Percentiles rank a stretch among this genome's conserved stretches.
Evolutionary conservation across 2,797 vertebrate genomes (phyloP).

Genomic region (Onychomys torridus): DNA sequence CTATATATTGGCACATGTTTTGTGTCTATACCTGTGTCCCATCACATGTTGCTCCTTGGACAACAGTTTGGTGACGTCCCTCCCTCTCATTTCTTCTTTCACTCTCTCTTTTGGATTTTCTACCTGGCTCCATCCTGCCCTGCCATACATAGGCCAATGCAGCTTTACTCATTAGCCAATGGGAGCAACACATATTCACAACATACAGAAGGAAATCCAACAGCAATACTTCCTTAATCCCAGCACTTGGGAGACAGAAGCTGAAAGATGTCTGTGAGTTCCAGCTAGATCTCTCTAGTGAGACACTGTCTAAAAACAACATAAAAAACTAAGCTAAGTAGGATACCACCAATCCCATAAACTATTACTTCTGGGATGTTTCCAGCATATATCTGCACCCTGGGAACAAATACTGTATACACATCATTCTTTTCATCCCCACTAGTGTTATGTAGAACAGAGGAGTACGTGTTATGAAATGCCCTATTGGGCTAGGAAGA

Average conservation of each 20-base stretch:
- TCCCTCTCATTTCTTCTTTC: too few species aligned
- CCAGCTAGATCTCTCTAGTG: background rate
- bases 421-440: background rate
- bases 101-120: too few species aligned
- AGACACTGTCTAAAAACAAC: background rate
- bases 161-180: too few species aligned
- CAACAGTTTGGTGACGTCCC: too few species aligned
- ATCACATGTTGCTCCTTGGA: too few species aligned
- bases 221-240: background rate
- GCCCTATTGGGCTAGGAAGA: background rate
- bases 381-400: background rate
- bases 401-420: background rate
- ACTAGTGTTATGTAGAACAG: background rate
- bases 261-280: background rate
- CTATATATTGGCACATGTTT: too few species aligned
- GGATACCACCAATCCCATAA: too few species aligned
- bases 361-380: background rate
- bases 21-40: too few species aligned
- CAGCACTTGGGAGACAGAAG: background rate
- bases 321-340: background rate
- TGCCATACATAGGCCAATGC: too few species aligned
- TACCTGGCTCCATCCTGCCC: too few species aligned
- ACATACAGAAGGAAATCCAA: too few species aligned
- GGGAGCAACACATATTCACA: too few species aligned
- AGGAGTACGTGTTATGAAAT: background rate